A percentile compares a stretch with the other conserved stretches of the same genome.
These are phyloP conservation scores for Tetramorium parvispinum DNA, from an alignment of 1,140 invertebrate species.

Conservation along the genomic window DNA sequence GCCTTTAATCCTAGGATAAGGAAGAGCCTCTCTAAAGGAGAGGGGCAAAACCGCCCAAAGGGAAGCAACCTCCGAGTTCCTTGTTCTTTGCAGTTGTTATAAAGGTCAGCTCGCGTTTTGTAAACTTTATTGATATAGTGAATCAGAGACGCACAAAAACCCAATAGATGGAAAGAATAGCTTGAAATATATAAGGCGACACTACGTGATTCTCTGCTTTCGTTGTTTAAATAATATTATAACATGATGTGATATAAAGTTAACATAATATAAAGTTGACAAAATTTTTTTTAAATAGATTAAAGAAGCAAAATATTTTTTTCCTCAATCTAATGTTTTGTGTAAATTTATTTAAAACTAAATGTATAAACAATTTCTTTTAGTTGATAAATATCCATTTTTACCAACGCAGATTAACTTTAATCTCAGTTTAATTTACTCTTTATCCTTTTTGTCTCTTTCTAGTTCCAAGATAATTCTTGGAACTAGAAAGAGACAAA, in stretches of 20 bases:
- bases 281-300: neutral
- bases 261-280: too few species aligned
- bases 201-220: neutral
- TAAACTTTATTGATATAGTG: conserved; percentile 8
- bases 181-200: neutral
- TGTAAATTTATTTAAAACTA: neutral
- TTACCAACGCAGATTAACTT: too few species aligned
- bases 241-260: neutral
- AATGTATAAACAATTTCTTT: neutral
- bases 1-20: conserved; percentile 63
- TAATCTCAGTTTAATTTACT: too few species aligned
- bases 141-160: neutral
- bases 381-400: too few species aligned
- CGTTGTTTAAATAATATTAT: neutral
- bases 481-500: too few species aligned
- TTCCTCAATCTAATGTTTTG: neutral
- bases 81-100: conserved; percentile 3
- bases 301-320: neutral
- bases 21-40: neutral
- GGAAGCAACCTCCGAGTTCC: neutral
- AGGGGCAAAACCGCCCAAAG: neutral
- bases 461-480: too few species aligned
- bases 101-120: neutral
- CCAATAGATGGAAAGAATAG: neutral
- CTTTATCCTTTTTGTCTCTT: too few species aligned